Evolutionary conservation across 1,140 invertebrate genomes (phyloP).

Genomic region (Coenobita brevimanus): DNA sequence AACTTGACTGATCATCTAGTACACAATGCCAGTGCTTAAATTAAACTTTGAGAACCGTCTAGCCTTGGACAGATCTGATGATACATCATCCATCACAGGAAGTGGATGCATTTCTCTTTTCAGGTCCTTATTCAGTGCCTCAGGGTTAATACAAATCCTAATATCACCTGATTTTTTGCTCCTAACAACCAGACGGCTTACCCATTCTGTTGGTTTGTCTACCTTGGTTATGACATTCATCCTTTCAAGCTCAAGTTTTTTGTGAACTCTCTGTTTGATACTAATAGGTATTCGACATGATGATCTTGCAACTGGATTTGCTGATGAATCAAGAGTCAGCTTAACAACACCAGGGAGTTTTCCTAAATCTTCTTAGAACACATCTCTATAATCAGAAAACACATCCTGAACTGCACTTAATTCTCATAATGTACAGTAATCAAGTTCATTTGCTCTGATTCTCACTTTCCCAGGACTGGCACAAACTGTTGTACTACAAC

Average conservation of each 20-base stretch:
- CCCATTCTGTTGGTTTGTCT: not conserved
- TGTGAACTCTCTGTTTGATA: not conserved
- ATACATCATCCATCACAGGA: too few species aligned
- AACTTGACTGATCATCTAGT: not conserved
- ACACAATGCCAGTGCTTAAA: not conserved
- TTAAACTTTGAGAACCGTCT: not conserved
- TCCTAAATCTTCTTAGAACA: not conserved
- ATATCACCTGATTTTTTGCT: slow-evolving; percentile 1
- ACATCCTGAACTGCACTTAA: not conserved
- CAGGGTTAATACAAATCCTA: not conserved
- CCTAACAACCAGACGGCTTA: not conserved
- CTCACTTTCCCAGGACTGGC: not conserved
- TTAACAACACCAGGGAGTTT: not conserved
- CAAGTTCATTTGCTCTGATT: not conserved
- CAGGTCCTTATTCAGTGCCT: not conserved
- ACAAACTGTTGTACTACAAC: not conserved
- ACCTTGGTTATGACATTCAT: not conserved
- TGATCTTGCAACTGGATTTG: not conserved
- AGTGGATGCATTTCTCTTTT: too few species aligned
- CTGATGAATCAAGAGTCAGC: not conserved
- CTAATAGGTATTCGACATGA: not conserved
- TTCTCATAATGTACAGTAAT: not conserved
- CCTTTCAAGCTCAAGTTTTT: not conserved
- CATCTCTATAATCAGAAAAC: not conserved
- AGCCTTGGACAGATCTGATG: too few species aligned